Evolutionary conservation across 2,113 vertebrate species (phyloP), one percentile per base, ranked within the genome.

Genomic region (Epinephelus cyanopodus): DNA sequence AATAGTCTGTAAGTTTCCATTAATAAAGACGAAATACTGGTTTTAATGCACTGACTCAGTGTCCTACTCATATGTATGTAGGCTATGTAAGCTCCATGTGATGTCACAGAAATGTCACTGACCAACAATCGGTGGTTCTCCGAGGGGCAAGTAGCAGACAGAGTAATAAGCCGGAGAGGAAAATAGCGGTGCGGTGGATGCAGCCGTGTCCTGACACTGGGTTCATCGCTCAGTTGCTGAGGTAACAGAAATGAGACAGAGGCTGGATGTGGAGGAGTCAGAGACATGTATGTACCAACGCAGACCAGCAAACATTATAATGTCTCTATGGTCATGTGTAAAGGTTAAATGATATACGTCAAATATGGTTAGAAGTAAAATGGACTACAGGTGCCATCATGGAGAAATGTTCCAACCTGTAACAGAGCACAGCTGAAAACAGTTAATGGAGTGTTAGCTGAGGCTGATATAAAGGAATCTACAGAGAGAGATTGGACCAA

Each of bases 221-320:
- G 50, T 74, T 79, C 57, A 53, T 69, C n/a, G 10, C 6, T 75
- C 70, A 13, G 1, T 25, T 21, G 62, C 69, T 58, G 63, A 25
- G 37, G 9, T 18, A 4, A 60, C 3, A 57, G 54, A 37, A 15
- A 53, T 17, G 25, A 69, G 6, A 60, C 29, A 25, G 47, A 33
- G 48, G 27, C n/a, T 61, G 27, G 5, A 60, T 60, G 42, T 58
- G 17, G 39, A 42, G 5, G 12, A 33, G 54, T 50, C 19, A 17
- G 53, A 76, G 50, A 63, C 39, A 3, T 25, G 42, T 45, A 12
- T 11, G 50, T 39, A n/a, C n/a, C 29, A 21, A 6, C 2, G 1
- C 37, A 62, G 10, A 52, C n/a, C 27, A 45, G 23, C 29, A 47
- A 18, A 6, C 23, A 27, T 5, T 2, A 23, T 50, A 3, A 14